Base-by-base conservation (phyloP, 2,888 invertebrate species). In the Itoplectis maculator region DNA sequence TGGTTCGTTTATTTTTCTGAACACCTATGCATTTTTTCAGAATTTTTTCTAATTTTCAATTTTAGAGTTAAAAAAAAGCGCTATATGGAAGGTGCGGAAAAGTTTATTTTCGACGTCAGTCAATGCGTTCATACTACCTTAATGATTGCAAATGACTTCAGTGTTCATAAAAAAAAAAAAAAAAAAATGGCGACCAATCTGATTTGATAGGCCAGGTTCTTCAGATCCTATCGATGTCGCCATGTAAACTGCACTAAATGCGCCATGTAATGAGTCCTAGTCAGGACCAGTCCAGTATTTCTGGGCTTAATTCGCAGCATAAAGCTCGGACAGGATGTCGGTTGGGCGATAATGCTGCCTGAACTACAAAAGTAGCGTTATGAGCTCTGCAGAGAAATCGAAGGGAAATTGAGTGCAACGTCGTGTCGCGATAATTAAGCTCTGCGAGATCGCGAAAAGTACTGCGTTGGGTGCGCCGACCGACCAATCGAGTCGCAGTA, bases 401-500 rank as follows among this genome's bases (percentile, higher is more conserved):
- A 82, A 84, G 84, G 84, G 85, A 87, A 87, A 89, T 88, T 84
- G 86, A 87, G 85, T 86, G 86, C 85, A 84, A 85, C 87, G 85
- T 83, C 85, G 85, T 85, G 85, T 86, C 85, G 81, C 82, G 87
- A 88, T 88, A 88, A 88, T 88, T 87, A 88, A 87, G 80, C 82
- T 84, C 73, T 54, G 70, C 29, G 73, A 81, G 66, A 82, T 84
- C 79, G 59, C 49, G 65, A 79, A 84, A 82, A 76, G 76, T 79
- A 68, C 78, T 76, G 72, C 59, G 66, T 77, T 84, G 81, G 83
- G 83, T 85, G 81, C 81, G 75, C 73, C 78, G 20, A 51, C 61
- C n/a, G n/a, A 73, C 70, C 79, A 68, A 85, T 80, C 75, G 66
- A 74, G 70, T 74, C 76, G 45, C 69, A n/a, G n/a, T n/a, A 72